Conservation (phyloP, 2,888 invertebrate genomes). For the Hedya salicella region DNA sequence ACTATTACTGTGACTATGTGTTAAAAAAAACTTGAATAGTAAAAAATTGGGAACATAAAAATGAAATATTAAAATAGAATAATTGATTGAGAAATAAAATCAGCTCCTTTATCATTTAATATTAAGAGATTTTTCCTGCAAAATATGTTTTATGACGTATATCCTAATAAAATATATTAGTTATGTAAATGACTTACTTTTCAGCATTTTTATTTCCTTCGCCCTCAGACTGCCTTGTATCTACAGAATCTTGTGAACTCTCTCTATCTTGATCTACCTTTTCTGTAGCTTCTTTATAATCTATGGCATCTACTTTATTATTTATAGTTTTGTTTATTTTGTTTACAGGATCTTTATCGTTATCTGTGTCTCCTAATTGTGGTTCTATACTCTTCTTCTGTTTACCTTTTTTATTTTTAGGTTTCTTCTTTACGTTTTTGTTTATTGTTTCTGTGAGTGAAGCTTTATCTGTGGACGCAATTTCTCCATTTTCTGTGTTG, state of each 20-base stretch:
- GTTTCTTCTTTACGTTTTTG: background rate
- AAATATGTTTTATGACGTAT: too few species aligned
- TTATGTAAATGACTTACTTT: too few species aligned
- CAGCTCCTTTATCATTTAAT: too few species aligned
- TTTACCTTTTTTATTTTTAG: background rate
- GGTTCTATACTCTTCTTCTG: slow-evolving; percentile 16
- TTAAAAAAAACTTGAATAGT: too few species aligned
- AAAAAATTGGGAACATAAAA: too few species aligned
- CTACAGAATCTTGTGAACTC: slow-evolving; percentile 3
- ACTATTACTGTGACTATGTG: too few species aligned
- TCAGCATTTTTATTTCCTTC: slow-evolving; percentile 41
- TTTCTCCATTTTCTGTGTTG: slow-evolving; percentile 4
- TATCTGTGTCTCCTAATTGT: background rate
- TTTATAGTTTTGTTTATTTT: background rate
- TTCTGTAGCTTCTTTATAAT: slow-evolving; percentile 18
- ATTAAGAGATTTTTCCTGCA: too few species aligned
- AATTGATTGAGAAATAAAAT: too few species aligned
- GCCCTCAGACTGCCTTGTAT: background rate
- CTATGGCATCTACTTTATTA: background rate
- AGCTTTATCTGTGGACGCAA: background rate
- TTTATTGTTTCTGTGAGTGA: background rate
- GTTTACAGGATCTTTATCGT: background rate
- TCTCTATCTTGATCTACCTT: slow-evolving; percentile 25
- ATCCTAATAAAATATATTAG: too few species aligned
- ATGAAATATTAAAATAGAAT: too few species aligned